These are phyloP conservation scores for Hirundo rustica DNA, from an alignment of 2,797 vertebrate genomes.

Conservation along the genomic window DNA sequence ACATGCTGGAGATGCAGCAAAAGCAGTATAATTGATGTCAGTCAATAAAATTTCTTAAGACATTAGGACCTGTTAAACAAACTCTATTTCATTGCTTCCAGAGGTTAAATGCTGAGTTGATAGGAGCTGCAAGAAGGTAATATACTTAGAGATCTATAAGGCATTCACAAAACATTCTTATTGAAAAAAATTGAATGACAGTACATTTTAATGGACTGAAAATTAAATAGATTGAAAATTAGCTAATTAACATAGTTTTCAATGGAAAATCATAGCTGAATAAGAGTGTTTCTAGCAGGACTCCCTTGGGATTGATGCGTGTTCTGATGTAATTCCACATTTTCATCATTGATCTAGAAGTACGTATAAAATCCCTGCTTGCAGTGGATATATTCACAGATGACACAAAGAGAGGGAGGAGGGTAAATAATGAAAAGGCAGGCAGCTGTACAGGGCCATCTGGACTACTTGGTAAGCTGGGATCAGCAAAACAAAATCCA, in stretches of 20 bases:
- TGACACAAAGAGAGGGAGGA: not conserved
- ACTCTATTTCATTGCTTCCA: not conserved
- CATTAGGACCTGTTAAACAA: not conserved
- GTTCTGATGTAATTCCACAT: not conserved
- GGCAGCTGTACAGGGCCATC: constrained; percentile 31
- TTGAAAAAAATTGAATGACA: not conserved
- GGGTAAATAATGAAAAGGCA: constrained; percentile 27
- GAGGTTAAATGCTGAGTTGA: not conserved
- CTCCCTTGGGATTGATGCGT: not conserved
- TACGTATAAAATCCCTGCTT: not conserved
- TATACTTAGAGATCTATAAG: not conserved
- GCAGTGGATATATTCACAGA: not conserved
- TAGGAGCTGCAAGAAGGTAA: not conserved
- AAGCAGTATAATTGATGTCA: not conserved
- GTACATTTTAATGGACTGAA: not conserved
- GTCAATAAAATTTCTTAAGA: not conserved
- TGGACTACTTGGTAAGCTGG: not conserved
- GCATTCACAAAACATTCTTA: not conserved
- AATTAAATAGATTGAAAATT: not conserved
- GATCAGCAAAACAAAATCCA: not conserved
- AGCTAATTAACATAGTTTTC: not conserved
- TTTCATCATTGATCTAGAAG: not conserved
- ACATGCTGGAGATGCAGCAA: not conserved
- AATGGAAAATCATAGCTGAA: not conserved
- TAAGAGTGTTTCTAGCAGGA: not conserved